Base-by-base conservation (phyloP, 2,888 invertebrate species). In the Mimumesa dahlbomi region DNA sequence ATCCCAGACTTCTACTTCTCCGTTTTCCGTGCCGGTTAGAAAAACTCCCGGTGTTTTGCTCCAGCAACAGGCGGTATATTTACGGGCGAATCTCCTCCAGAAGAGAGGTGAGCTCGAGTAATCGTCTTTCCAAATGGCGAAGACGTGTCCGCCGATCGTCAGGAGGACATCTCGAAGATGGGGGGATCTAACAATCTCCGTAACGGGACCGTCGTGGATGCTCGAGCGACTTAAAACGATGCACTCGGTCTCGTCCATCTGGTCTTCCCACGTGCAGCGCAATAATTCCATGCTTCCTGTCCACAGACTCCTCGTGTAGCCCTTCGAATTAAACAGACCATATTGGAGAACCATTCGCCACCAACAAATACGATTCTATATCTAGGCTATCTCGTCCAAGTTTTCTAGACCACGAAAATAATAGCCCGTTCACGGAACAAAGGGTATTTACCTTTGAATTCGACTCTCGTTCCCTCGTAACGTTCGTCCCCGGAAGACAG, bases 1-100 rank as follows among this genome's bases (percentile, higher is more conserved):
- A 88, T 96, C 94, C 97, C 97, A 97, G 2, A 93, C 92, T 88
- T 97, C 96, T 14, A 96, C 90, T 66, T 91, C 92, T 1, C 96
- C 96, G 89, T 95, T 94, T 4, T 90, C 90, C 18, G 94, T 93
- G 0, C 93, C 91, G 40, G 96, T 89, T 82, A 93, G 93, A 72
- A 96, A 91, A 21, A 94, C 91, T 43, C 94, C 93, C 0, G 95
- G 93, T 68, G 94, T 91, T n/a, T 92, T 90, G 22, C 95, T 95
- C 96, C 96, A 97, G 53, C 91, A 90, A 0, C 94, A 93, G 11
- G 92, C 91, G 0, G 94, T 94, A 69, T 94, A 91, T 34, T 79
- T 76, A 5, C 90, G 89, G 2, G 91, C 87, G 19, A 92, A 90
- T 73, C 92, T 92, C 54, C 94, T 92, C 94, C 94, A 94, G 61